Base-by-base conservation (phyloP, 1,140 invertebrate genomes). In the Papilio helenus region DNA sequence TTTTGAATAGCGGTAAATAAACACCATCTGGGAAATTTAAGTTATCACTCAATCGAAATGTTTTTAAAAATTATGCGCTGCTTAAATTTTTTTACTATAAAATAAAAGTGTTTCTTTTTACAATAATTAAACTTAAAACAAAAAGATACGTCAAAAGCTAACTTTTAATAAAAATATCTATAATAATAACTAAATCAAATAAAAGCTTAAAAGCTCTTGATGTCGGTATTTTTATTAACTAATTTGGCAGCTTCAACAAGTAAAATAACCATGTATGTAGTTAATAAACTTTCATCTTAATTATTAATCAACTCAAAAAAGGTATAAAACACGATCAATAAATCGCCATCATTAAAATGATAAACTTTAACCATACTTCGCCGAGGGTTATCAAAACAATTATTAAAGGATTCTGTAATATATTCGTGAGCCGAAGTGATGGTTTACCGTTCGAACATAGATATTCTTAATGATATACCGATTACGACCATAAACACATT, bases 281-380 rank as follows among this genome's bases (percentile, higher is more conserved):
- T 68, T 68, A 68, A 34, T 68, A 29, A 61, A 34, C 61, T 65
- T 65, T 65, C 61, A 26, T 68, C 0, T 29, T 68, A 29, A 29
- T 68, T 68, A 29, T 68, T 29, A 18, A 68, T 68, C 26, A 68
- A 23, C 16, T 26, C 12, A 23, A 26, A 61, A 61, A 68, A 68
- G 26, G 26, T 68, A 68, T 29, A 68, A 29, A 68, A 68, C 61
- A 26, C 23, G 23, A 61, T 61, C 61, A 68, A 68, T 68, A 18
- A 68, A 68, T 68, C 61, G 61, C 23, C 61, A 68, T 29, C 61
- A 68, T 68, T 68, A 68, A 68, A 68, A 7, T 68, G 61, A 68
- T 68, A 68, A 68, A 68, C 10, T 61, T 65, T 29, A 65, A 65
- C 23, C 12, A 61, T 16, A 61, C 34, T 34, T 16, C 3, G 23